These are phyloP conservation scores for Clarias macrocephalus DNA, from an alignment of 2,113 vertebrate species.

Conservation along the genomic window DNA sequence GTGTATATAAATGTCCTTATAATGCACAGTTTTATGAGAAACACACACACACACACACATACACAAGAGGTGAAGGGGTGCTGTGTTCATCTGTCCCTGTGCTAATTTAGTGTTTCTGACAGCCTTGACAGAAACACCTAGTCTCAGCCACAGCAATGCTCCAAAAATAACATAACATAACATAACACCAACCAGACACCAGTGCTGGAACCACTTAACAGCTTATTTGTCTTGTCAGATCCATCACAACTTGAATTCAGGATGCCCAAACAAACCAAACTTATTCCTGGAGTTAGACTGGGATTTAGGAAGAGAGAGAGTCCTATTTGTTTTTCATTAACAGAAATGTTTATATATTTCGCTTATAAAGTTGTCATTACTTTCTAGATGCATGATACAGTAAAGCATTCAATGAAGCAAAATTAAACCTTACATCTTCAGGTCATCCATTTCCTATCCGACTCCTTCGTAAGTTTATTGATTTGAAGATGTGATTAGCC, in stretches of 20 bases:
- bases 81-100: constrained; percentile 48
- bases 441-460: neutral
- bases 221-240: neutral
- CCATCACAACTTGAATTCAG: neutral
- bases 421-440: neutral
- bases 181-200: neutral
- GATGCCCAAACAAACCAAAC: neutral
- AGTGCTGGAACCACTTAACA: constrained; percentile 13
- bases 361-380: too few species aligned
- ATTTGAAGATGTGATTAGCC: neutral
- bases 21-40: constrained; percentile 35
- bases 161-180: neutral
- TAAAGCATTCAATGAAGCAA: too few species aligned
- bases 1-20: constrained; percentile 35
- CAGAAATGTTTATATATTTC: too few species aligned
- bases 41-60: constrained; percentile 1
- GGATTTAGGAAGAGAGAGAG: neutral
- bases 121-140: neutral
- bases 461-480: neutral
- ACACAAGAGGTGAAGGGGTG: constrained; percentile 43
- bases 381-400: too few species aligned
- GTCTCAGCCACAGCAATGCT: constrained; percentile 9
- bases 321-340: neutral
- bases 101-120: neutral
- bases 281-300: neutral